These are phyloP conservation scores for Drosophila quinaria DNA, from an alignment of 2,888 invertebrate genomes.

Conservation along the genomic window DNA sequence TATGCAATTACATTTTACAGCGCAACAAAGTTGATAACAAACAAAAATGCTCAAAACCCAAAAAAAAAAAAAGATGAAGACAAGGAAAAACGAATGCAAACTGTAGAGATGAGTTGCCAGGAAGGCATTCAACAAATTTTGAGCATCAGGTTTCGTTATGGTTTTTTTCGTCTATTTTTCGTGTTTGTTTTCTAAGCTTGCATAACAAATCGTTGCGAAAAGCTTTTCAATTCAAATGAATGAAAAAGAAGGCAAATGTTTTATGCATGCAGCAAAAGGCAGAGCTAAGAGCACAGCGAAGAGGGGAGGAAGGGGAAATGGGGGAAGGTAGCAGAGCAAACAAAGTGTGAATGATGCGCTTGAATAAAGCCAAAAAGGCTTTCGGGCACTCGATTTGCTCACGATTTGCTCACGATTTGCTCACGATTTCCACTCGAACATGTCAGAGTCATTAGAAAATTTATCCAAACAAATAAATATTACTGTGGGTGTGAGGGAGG, in stretches of 20 bases:
- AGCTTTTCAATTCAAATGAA: constrained; percentile 77
- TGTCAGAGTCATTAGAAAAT: constrained; percentile 33
- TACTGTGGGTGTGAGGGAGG: constrained; percentile 9
- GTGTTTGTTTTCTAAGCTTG: constrained; percentile 73
- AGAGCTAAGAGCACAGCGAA: not conserved
- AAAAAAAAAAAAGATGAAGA: constrained; percentile 1
- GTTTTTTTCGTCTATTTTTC: constrained; percentile 32
- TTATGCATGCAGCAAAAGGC: constrained; percentile 60
- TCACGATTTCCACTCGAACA: constrained; percentile 40
- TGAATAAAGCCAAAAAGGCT: constrained; percentile 41
- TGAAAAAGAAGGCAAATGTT: constrained; percentile 67
- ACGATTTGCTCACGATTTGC: constrained; percentile 27
- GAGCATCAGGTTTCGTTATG: constrained; percentile 67
- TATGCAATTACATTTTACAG: constrained; percentile 75
- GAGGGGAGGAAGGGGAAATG: not conserved
- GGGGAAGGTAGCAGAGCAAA: constrained; percentile 31
- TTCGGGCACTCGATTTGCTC: constrained; percentile 28
- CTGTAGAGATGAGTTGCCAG: constrained; percentile 30
- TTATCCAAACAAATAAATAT: constrained; percentile 42
- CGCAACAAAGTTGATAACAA: constrained; percentile 75
- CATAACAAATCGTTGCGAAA: constrained; percentile 72
- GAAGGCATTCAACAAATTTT: constrained; percentile 70
- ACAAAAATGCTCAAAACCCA: constrained; percentile 37
- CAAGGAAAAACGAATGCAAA: constrained; percentile 26
- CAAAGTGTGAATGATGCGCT: constrained; percentile 73